Base-by-base conservation (phyloP, 1,140 invertebrate genomes). In the Leptinotarsa lineolata region DNA sequence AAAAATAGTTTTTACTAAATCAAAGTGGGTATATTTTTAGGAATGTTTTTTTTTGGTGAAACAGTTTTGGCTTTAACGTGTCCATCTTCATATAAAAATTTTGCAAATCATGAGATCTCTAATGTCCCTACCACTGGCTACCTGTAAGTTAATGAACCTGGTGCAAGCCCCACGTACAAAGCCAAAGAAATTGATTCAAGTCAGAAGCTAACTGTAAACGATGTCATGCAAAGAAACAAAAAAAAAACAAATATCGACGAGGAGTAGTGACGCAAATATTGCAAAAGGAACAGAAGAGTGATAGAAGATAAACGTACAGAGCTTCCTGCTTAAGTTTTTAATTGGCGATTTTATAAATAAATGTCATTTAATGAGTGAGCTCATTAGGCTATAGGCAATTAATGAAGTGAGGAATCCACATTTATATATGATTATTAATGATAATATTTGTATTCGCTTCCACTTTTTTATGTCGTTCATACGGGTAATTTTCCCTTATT, bases 311-410 rank as follows among this genome's bases (percentile, higher is more conserved):
- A 69, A 44, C 67, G 48, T n/a, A 48, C 18, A 48, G 22, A 20
- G 68, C 45, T 69, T 69, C 68, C 68, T 69, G 68, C 68, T 58
- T 69, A 24, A 69, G 21, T 44, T 54, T 69, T 69, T 69, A 69
- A 69, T 69, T 69, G 68, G 68, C n/a, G 46, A 69, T 48, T 69
- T 69, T 54, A 69, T 69, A 69, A 69, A 69, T 69, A 69, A 63
- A 63, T 30, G 61, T 63, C 61, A 63, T 4, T 63, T 63, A 63
- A 63, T 63, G 61, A 63, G 61, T 63, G 24, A 63, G 61, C 61
- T 63, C 61, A 63, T 63, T 63, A 63, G 15, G 16, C 48, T 63
- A 63, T 63, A 63, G 61, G 61, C 61, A 48, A 69, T 69, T 69
- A 69, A 69, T 69, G 68, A 69, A 48, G 68, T 69, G 61, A 63